Evolutionary conservation across 2,888 invertebrate species (phyloP), one percentile per base, ranked within the genome.

Genomic region (Pseudanteris insignis): DNA sequence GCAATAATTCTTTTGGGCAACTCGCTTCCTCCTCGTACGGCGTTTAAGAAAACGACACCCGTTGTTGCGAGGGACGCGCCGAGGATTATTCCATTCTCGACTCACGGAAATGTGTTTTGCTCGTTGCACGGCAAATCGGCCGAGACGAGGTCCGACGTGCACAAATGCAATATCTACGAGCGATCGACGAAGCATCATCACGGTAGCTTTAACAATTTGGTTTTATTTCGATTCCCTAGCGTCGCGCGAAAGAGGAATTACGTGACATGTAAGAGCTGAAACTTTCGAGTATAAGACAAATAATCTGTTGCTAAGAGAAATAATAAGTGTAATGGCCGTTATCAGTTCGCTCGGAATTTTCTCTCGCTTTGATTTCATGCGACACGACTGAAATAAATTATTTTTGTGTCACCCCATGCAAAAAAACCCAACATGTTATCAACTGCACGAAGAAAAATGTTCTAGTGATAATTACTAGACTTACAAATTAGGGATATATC

Each of bases 31-130:
- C 21, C 40, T 46, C 32, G 32, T 62, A 40, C 57, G 36, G 38
- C 57, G 38, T 62, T 62, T 57, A 62, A 62, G 57, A 62, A 62
- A 57, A 50, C 51, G 55, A 50, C 46, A 55, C 51, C 55, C 50
- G 55, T 47, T 57, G 51, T 57, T 57, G 53, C 55, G 33, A 15
- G 51, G 47, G 44, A 50, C 29, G 38, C 51, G 55, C 57, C 57
- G 51, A 51, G 51, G 57, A 57, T 57, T 57, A 62, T 62, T 51
- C 57, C 43, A 51, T 32, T 50, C 11, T 18, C 51, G 36, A 46
- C 34, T 44, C 46, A 13, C 50, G 7, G 41, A 40, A 55, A 55
- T 55, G 48, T 54, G 33, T 55, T 51, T 55, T 46, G 37, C 33
- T 62, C 50, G 29, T 51, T 55, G 30, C 41, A 18, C 46, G 40